Evolutionary conservation across 2,113 vertebrate species (phyloP), one percentile per base, ranked within the genome.

Genomic region (Amblyornis subalaris): DNA sequence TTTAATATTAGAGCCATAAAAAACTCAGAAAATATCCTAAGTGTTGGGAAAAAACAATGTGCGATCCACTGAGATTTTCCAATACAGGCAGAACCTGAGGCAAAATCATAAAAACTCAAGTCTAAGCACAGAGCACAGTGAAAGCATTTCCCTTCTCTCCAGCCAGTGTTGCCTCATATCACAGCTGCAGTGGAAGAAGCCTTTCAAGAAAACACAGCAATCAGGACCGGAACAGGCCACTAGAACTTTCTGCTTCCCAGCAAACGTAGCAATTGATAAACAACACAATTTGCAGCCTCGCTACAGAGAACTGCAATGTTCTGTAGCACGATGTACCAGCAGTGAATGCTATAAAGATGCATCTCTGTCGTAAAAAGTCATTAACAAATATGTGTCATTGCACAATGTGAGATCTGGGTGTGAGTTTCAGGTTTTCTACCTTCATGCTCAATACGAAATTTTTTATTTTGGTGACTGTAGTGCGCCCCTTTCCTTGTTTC

Each of bases 1-100:
- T 90, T 86, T 85, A 74, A 72, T 81, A 84, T 62, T 36, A 89
- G 7, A 42, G 62, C 38, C 54, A 88, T 83, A 70, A 87, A 89
- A 84, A 76, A 14, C 14, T 57, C 60, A 64, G 21, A 93, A 93
- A 89, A 82, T 18, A 88, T 4, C 19, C 7, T 57, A 72, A 47
- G 47, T 76, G 40, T 73, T 78, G 66, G 33, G 50, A 87, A 91
- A 91, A 92, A 94, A 7, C 61, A 71, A 50, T 9, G 38, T 78
- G 57, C 48, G 80, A 65, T 22, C 40, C 33, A 57, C 48, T 0
- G 7, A 66, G 51, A 47, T 31, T 15, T 62, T 83, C 12, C 4
- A 3, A 18, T 47, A 83, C 13, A 74, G 38, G 40, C 61, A 93
- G 48, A 94, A 87, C 13, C 29, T 40, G 29, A 94, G 36, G 25